Evolutionary conservation across 2,113 vertebrate genomes (phyloP).

Genomic region (Pelusios castaneus): DNA sequence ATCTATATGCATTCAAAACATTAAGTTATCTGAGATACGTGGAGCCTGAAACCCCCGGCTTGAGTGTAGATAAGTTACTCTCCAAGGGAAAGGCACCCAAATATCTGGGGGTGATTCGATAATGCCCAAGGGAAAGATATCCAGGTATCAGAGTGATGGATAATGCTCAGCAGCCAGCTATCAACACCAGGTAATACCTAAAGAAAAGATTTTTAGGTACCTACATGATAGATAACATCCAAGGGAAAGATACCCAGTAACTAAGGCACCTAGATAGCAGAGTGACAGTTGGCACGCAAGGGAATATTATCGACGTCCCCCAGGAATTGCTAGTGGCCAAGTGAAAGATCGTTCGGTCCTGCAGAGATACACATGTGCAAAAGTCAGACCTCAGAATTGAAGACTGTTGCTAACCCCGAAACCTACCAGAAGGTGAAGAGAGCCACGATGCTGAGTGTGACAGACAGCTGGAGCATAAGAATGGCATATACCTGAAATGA

Average conservation of each 20-base stretch:
- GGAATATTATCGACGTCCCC: fast-evolving
- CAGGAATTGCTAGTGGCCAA: background rate
- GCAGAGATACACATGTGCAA: background rate
- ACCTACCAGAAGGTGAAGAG: conserved; percentile 95
- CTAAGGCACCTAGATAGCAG: fast-evolving
- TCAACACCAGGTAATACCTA: fast-evolving
- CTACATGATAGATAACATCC: background rate
- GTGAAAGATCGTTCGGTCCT: background rate
- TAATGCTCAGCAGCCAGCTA: background rate
- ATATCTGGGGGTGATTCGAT: background rate
- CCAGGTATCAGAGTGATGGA: background rate
- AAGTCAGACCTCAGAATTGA: background rate
- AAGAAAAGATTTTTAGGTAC: no score
- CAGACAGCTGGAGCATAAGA: conserved; percentile 87
- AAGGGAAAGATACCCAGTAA: background rate
- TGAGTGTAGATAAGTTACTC: background rate
- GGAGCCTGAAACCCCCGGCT: background rate
- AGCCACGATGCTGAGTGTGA: conserved; percentile 88
- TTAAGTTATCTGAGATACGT: background rate
- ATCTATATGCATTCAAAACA: background rate
- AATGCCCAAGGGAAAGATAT: background rate
- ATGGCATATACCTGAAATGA: conserved; percentile 88
- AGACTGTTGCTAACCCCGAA: background rate
- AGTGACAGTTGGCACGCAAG: background rate
- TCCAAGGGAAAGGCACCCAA: fast-evolving